phyloP scores from a whole-genome alignment of 2,888 invertebrate species.

The Ennomos fuscantarius region DNA sequence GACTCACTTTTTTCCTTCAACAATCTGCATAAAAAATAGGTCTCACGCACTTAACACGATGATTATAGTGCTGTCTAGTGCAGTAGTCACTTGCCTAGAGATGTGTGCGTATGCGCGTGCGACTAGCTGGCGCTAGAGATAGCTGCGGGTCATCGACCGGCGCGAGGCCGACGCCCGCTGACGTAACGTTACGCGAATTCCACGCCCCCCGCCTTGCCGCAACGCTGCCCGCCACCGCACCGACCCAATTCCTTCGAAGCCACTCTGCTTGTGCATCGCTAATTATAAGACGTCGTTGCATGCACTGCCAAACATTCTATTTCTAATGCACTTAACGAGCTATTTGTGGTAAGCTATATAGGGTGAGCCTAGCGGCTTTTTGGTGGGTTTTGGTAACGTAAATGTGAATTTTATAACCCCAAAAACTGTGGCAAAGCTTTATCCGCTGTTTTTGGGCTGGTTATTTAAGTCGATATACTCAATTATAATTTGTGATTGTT shows the following conservation, averaged over 20 bases:
- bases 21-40: slow-evolving; percentile 16
- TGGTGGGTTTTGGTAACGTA: too few relatives aligned
- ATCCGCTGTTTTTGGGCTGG: too few relatives aligned
- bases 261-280: slow-evolving; percentile 81
- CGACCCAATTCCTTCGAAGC: slow-evolving; percentile 83
- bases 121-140: slow-evolving; percentile 74
- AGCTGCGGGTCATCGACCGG: slow-evolving; percentile 81
- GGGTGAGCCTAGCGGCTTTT: slow-evolving; percentile 20
- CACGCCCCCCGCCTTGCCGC: slow-evolving; percentile 58
- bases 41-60: slow-evolving; percentile 10
- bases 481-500: too few relatives aligned
- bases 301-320: slow-evolving; percentile 73
- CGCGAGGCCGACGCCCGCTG: slow-evolving; percentile 82
- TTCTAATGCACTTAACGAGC: slow-evolving; percentile 63
- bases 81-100: slow-evolving; percentile 18
- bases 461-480: too few relatives aligned
- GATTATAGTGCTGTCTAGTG: slow-evolving; percentile 1
- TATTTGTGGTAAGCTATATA: slow-evolving; percentile 53
- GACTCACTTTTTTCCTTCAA: slow-evolving; percentile 7
- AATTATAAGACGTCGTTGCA: slow-evolving; percentile 77
- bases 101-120: slow-evolving; percentile 68
- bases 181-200: slow-evolving; percentile 85
- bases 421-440: too few relatives aligned
- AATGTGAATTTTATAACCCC: too few relatives aligned
- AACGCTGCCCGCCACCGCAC: slow-evolving; percentile 55